Evolutionary conservation across 2,113 vertebrate genomes (phyloP).

Genomic region (Phaethon lepturus): DNA sequence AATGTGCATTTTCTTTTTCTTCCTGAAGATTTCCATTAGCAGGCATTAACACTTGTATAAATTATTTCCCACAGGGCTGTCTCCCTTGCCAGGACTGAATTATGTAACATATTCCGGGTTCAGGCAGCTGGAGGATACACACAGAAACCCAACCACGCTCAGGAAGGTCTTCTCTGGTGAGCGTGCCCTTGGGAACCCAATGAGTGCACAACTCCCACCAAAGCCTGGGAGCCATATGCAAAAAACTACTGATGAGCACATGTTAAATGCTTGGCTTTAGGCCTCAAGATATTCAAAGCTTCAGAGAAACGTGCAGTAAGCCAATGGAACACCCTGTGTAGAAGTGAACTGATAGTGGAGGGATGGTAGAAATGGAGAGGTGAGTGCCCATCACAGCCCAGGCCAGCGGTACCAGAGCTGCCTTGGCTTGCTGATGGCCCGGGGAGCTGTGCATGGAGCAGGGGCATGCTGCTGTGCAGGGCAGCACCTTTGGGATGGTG

Average conservation of each 20-base stretch:
- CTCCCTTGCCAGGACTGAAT: neutral
- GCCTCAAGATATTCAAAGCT: neutral
- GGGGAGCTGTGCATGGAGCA: neutral
- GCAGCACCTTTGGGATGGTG: neutral
- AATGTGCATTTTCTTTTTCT: neutral
- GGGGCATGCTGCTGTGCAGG: rapidly evolving
- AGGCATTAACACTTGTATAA: neutral
- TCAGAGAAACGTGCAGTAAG: neutral
- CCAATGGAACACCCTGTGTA: neutral
- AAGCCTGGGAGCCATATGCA: neutral
- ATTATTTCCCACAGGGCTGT: neutral
- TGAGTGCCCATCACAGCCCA: rapidly evolving
- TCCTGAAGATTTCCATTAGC: neutral
- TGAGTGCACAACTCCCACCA: rapidly evolving
- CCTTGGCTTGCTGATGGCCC: neutral
- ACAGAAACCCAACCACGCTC: neutral
- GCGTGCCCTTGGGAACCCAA: rapidly evolving
- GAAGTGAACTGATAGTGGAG: neutral
- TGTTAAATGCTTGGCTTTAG: neutral
- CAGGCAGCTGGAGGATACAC: neutral
- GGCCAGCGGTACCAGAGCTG: neutral
- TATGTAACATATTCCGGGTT: neutral
- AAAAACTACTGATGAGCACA: neutral
- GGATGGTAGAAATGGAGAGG: neutral
- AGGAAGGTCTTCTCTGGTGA: neutral